These are phyloP conservation scores for Scaptodrosophila latifasciaeformis DNA, from an alignment of 2,888 invertebrate genomes.

Conservation along the genomic window DNA sequence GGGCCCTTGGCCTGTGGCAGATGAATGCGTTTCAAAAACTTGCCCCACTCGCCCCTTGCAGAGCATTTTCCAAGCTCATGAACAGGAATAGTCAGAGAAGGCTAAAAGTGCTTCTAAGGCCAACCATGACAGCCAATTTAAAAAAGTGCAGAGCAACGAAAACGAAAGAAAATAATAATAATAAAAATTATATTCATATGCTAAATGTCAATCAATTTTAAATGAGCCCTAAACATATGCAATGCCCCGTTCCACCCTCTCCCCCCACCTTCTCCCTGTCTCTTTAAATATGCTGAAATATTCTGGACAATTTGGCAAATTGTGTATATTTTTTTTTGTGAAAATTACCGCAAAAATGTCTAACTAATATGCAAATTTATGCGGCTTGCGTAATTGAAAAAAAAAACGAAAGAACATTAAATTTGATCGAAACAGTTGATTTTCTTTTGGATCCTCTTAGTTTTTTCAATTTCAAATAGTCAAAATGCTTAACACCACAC, in stretches of 20 bases:
- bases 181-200: background rate
- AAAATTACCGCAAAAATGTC: conserved; percentile 29
- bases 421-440: too few relatives aligned
- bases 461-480: conserved; percentile 61
- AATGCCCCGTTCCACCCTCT: background rate
- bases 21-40: too few relatives aligned
- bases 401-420: conserved; percentile 15
- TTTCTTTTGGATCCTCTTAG: conserved; percentile 32
- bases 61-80: conserved; percentile 59
- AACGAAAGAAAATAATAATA: too few relatives aligned
- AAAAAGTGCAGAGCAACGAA: background rate
- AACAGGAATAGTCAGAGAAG: conserved; percentile 26
- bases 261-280: background rate
- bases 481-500: too few relatives aligned
- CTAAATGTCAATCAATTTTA: background rate
- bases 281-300: background rate
- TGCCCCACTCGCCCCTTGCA: too few relatives aligned
- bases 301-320: conserved; percentile 29
- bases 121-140: background rate
- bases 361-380: conserved; percentile 62
- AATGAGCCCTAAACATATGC: too few relatives aligned
- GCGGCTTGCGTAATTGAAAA: conserved; percentile 57
- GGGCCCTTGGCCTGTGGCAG: too few relatives aligned
- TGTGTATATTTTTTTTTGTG: conserved; percentile 28
- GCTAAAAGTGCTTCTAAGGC: background rate